These are phyloP conservation scores for Acromyrmex heyeri DNA, from an alignment of 1,140 invertebrate species.

Conservation along the genomic window DNA sequence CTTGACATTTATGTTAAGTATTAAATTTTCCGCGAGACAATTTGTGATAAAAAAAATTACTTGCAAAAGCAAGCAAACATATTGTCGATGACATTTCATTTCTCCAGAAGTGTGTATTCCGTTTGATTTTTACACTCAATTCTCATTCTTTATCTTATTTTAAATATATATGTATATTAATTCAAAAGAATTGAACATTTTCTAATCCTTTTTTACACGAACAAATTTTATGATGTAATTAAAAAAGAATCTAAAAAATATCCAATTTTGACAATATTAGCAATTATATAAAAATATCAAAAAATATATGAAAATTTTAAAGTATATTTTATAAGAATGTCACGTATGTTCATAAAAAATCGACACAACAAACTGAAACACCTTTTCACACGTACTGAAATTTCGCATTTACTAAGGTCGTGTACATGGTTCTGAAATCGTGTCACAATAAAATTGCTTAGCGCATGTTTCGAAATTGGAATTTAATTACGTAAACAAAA, in stretches of 20 bases:
- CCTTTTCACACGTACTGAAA: conserved; percentile 13
- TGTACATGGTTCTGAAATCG: conserved; percentile 14
- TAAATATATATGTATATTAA: neutral
- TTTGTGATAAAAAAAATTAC: neutral
- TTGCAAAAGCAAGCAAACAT: neutral
- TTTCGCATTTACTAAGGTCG: neutral
- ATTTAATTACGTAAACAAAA: conserved; percentile 66
- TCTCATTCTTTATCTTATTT: neutral
- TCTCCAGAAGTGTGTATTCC: neutral
- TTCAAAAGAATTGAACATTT: neutral
- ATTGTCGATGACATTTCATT: conserved; percentile 41
- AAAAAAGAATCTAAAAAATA: neutral
- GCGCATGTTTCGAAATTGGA: conserved; percentile 43
- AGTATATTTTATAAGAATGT: neutral
- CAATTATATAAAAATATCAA: neutral
- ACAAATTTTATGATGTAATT: neutral
- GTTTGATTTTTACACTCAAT: neutral
- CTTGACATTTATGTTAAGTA: conserved; percentile 81
- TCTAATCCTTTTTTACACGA: neutral
- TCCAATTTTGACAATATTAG: neutral
- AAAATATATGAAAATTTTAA: neutral
- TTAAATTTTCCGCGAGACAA: conserved; percentile 71
- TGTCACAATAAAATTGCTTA: conserved; percentile 47
- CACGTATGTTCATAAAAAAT: conserved; percentile 2
- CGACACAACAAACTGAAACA: neutral